Percentiles rank a stretch among this genome's conserved stretches.
Conservation (phyloP, 2,113 vertebrate species). For the Platichthys stellatus region DNA sequence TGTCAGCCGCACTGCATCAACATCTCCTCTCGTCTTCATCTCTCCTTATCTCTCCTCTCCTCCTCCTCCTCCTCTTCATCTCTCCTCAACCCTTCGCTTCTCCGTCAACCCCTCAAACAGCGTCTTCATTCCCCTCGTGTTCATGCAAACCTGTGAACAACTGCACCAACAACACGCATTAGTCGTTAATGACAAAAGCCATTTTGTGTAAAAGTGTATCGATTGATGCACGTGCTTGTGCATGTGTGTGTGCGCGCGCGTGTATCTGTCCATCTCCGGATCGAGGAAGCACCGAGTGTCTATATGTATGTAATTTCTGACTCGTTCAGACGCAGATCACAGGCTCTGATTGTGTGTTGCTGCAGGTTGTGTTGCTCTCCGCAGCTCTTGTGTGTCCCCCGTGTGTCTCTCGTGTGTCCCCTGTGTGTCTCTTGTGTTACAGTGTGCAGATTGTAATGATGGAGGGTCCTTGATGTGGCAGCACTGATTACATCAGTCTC, state of each 20-base stretch:
- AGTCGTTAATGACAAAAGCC: slow-evolving; percentile 30
- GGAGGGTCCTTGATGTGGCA: slow-evolving; percentile 76
- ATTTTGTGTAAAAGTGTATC: slow-evolving; percentile 34
- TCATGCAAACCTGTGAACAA: slow-evolving; percentile 47
- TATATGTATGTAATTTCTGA: slow-evolving; percentile 65
- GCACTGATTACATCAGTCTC: slow-evolving; percentile 74
- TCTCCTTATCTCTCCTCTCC: neutral
- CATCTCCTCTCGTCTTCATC: neutral
- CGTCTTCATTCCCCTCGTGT: neutral
- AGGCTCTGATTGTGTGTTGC: slow-evolving; percentile 74
- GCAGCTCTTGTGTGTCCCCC: slow-evolving; percentile 47
- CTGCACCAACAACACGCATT: slow-evolving; percentile 13
- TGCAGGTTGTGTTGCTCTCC: slow-evolving; percentile 72
- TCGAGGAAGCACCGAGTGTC: slow-evolving; percentile 56
- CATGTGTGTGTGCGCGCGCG: neutral
- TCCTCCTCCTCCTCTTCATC: neutral
- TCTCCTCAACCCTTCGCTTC: neutral
- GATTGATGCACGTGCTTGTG: slow-evolving; percentile 16
- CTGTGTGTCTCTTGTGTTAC: slow-evolving; percentile 67
- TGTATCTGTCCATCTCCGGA: slow-evolving; percentile 61
- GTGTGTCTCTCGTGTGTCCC: slow-evolving; percentile 47
- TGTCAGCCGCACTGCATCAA: too few species aligned
- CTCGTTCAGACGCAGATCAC: slow-evolving; percentile 66
- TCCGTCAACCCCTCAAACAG: too few species aligned
- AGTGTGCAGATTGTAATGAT: slow-evolving; percentile 80